Conservation (phyloP, 2,113 vertebrate genomes). For the Plecturocebus donacophilus region DNA sequence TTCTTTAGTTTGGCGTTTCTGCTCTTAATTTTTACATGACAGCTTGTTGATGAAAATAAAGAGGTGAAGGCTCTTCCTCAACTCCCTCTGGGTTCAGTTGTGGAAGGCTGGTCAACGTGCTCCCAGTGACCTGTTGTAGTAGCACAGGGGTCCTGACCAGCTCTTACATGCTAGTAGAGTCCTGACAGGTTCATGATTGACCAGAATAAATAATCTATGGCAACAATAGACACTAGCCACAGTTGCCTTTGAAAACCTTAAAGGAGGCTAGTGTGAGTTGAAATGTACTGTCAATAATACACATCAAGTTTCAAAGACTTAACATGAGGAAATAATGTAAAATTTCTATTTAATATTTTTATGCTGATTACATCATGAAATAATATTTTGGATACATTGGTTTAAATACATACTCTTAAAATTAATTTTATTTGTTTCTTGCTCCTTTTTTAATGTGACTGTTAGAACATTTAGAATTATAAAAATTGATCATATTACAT, state of each 20-base stretch:
- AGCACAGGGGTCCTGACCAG: not conserved
- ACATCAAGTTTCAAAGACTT: not conserved
- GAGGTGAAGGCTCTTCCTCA: not conserved
- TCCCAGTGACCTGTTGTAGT: not conserved
- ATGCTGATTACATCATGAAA: not conserved
- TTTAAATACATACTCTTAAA: not conserved
- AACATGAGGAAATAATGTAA: not conserved
- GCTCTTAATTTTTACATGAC: not conserved
- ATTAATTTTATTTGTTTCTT: not conserved
- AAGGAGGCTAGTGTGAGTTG: not conserved
- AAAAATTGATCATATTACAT: not conserved
- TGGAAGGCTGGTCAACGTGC: not conserved
- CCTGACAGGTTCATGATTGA: not conserved
- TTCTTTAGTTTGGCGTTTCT: not conserved
- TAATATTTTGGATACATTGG: not conserved
- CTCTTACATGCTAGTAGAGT: not conserved
- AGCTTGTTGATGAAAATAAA: constrained; percentile 2
- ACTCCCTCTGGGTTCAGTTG: too few relatives aligned
- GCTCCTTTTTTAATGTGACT: not conserved
- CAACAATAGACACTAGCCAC: not conserved
- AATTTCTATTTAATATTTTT: not conserved
- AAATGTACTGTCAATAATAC: not conserved
- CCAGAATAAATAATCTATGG: not conserved
- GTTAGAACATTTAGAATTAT: not conserved
- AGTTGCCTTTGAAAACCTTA: not conserved